Base-by-base conservation (phyloP, 2,113 vertebrate genomes). In the Anthoscopus minutus region DNA sequence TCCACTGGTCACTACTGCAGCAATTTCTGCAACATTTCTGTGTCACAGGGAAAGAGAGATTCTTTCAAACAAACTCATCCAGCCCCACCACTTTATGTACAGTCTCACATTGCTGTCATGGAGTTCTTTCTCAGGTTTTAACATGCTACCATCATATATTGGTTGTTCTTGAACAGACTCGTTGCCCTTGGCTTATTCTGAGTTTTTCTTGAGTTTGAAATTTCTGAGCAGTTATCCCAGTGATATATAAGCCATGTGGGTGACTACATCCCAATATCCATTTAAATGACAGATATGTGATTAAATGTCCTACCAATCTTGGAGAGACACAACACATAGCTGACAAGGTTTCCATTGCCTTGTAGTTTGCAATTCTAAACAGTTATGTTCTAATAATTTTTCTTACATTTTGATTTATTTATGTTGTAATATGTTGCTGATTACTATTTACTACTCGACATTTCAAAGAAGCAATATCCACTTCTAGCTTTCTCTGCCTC, bases 381-480 rank as follows among this genome's bases (percentile, higher is more conserved):
- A 83, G 10, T 33, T 73, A 33, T 15, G 14, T 57, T 72, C 22
- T 40, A 76, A 44, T 53, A 12, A 3, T 73, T 94, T 87, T 85
- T 72, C 40, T 66, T 27, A 54, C 20, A 13, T 76, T 86, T 81
- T 71, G 24, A 67, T 81, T 57, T 5, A 6, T 56, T 74, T 91
- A 11, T 87, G 10, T 30, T 91, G 57, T 76, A 91, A 45, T 88
- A 48, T 5, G 2, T 42, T 87, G 31, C 45, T 21, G 10, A 74
- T 61, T 86, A 24, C 30, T 42, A 44, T 31, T n/a, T 92, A 20
- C 17, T 35, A 62, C 6, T 72, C n/a, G 25, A 30, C 31, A 77
- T 92, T 72, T 88, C 71, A 88, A 85, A 91, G 20, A 95, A 92
- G 83, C 40, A 37, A 40, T 51, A 80, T 60, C 30, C 11, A 44